Conservation (phyloP, 2,113 vertebrate species). For the Turnix velox region DNA sequence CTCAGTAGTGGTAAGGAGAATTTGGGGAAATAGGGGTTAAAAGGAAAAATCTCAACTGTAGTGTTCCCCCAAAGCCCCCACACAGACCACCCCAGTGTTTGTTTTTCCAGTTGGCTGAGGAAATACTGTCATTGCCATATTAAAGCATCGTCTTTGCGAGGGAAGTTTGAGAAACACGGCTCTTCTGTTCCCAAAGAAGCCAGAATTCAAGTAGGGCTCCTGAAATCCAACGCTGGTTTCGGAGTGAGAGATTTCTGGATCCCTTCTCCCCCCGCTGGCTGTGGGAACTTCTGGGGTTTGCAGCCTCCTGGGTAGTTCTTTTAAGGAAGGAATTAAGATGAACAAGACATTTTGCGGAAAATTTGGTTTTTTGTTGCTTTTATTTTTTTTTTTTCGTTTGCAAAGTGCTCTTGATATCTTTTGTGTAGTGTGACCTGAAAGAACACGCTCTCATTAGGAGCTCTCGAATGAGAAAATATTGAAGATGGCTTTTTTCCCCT, state of each 20-base stretch:
- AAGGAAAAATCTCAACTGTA: not conserved
- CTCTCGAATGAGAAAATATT: not conserved
- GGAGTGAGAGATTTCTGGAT: not conserved
- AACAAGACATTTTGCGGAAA: not conserved
- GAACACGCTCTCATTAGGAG: not conserved
- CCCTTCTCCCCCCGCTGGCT: not conserved
- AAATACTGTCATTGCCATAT: not conserved
- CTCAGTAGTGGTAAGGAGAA: not conserved
- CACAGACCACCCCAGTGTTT: not conserved
- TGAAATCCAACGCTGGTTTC: accelerated
- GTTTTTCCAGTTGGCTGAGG: not conserved
- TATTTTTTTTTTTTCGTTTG: not conserved
- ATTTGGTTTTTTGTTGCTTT: not conserved
- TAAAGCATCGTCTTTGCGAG: not conserved
- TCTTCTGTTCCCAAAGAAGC: not conserved
- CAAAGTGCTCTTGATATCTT: not conserved
- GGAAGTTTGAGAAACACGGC: not conserved
- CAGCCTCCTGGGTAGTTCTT: not conserved
- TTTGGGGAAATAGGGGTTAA: not conserved
- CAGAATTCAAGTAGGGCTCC: not conserved
- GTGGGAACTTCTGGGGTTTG: not conserved
- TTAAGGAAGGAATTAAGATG: not conserved
- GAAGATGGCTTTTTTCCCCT: not conserved
- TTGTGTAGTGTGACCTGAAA: not conserved
- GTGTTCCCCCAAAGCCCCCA: not conserved